phyloP scores from a whole-genome alignment of 2,797 vertebrate species.

The Rhinella marina region DNA sequence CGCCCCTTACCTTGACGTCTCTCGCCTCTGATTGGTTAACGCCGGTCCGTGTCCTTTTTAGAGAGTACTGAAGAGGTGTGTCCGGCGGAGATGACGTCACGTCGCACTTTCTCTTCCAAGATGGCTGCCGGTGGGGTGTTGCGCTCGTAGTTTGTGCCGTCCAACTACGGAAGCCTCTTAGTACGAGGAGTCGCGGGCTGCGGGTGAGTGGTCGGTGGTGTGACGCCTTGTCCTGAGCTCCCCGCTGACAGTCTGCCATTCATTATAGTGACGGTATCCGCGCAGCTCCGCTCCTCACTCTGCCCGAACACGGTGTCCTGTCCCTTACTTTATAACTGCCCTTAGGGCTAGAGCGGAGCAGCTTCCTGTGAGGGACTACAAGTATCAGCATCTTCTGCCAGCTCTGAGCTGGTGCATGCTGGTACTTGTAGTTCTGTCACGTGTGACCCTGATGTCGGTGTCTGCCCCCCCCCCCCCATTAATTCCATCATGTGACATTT shows the following conservation, averaged over 20 bases:
- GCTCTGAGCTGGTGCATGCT: not conserved
- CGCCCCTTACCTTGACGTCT: not conserved
- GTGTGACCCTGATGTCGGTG: no score
- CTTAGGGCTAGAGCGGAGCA: not conserved
- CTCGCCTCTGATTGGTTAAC: not conserved
- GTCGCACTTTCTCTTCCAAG: conserved; percentile 17
- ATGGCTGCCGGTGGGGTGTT: conserved; percentile 26
- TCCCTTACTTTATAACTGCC: no score
- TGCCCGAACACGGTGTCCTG: not conserved
- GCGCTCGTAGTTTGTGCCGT: not conserved
- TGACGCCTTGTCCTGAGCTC: not conserved
- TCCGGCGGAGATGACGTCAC: conserved; percentile 3
- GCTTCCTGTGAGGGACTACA: not conserved
- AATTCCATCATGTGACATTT: no score
- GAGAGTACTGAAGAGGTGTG: conserved; percentile 5
- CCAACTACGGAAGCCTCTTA: conserved; percentile 14
- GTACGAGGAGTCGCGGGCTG: not conserved
- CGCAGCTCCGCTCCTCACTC: not conserved
- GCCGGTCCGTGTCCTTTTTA: conserved; percentile 37
- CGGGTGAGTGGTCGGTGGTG: not conserved
- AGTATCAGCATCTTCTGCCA: not conserved
- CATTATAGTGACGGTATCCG: not conserved
- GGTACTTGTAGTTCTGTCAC: not conserved
- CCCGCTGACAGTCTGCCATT: not conserved
- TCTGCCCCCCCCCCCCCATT: no score